Base-by-base conservation (phyloP, 1,140 invertebrate genomes). In the Microplitis demolitor region DNA sequence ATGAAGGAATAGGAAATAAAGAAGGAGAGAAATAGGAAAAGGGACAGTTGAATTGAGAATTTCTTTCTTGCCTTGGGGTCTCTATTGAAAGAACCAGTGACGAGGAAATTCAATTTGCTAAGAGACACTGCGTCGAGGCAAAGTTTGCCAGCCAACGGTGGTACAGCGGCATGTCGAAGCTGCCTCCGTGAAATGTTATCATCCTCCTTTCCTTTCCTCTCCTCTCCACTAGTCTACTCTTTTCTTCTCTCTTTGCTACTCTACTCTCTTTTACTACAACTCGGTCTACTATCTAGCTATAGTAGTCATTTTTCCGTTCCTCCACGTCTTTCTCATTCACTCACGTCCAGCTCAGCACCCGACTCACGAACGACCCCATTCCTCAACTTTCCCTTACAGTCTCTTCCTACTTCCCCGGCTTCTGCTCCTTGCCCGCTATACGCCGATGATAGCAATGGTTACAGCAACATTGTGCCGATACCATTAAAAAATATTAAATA, bases 311-410 rank as follows among this genome's bases (percentile, higher is more conserved):
- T 76, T 71, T 69, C 69, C 64, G 58, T 74, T 61, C 71, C 33
- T 71, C 64, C 66, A 58, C 56, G 71, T 73, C 61, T 66, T 76
- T 71, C 64, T 73, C 72, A 73, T 69, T 76, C 74, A 69, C 53
- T 75, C 70, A 72, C 66, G 54, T 66, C 67, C 66, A 69, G 51
- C 60, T 75, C 67, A 70, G 74, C 67, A 75, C 71, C 70, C 70
- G 66, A 64, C 70, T 75, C 70, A 75, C 74, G 74, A 75, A 69
- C 74, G 66, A 69, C 54, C 70, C 51, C 74, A 68, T 75, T 75
- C 74, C 74, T 66, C 60, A 39, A 61, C 58, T 69, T 75, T 72
- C 64, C 56, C 58, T 72, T 45, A 11, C 39, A 45, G 39, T 45
- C 39, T 6, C 39, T 45, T 45, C 39, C 39, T 45, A 45, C 39